These are phyloP conservation scores for Origma solitaria DNA, from an alignment of 2,113 vertebrate species.

Conservation along the genomic window DNA sequence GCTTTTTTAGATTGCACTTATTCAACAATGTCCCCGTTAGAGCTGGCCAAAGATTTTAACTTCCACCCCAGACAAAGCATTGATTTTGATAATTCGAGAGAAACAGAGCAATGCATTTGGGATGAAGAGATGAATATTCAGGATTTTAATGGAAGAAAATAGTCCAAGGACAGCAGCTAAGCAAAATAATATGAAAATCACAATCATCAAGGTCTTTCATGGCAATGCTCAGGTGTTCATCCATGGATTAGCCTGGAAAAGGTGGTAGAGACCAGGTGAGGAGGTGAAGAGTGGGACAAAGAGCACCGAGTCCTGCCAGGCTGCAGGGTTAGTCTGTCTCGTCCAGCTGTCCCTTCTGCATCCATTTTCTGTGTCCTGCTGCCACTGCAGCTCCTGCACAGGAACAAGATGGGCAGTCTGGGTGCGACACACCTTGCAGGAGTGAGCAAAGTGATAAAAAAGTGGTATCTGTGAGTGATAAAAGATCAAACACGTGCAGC, in stretches of 20 bases:
- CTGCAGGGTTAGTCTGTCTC: not conserved
- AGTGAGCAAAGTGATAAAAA: not conserved
- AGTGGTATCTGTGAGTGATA: not conserved
- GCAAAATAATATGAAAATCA: not conserved
- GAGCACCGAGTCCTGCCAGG: not conserved
- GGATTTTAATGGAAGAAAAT: not conserved
- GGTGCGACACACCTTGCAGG: not conserved
- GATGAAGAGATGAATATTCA: not conserved
- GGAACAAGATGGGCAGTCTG: not conserved
- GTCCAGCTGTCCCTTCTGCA: not conserved
- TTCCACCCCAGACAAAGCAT: not conserved
- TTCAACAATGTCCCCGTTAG: not conserved
- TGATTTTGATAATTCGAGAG: not conserved
- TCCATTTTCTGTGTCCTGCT: not conserved
- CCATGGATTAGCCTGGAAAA: not conserved
- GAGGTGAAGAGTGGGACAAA: not conserved
- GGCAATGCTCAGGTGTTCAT: not conserved
- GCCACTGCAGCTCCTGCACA: not conserved
- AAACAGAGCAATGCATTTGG: not conserved
- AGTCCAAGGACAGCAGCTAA: not conserved
- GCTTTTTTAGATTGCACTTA: not conserved
- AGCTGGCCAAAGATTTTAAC: not conserved
- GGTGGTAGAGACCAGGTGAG: not conserved
- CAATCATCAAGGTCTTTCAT: not conserved
- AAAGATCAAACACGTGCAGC: fast-evolving